Base-by-base conservation (phyloP, 2,797 vertebrate genomes). In the Cryptoblepharus egeriae region DNA sequence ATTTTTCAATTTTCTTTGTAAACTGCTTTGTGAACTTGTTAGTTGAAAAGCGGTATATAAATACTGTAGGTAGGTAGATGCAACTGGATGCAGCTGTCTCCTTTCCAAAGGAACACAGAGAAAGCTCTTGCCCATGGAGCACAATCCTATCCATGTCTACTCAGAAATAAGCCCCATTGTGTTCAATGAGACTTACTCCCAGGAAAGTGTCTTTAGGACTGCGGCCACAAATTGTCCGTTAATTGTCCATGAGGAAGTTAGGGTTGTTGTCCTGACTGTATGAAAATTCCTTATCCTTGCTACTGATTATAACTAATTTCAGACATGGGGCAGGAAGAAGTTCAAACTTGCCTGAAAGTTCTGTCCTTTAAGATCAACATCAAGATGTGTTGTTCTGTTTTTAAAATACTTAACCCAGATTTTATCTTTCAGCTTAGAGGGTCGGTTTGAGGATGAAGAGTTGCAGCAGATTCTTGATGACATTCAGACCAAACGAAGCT, bases 401-500 rank as follows among this genome's bases (percentile, higher is more conserved):
- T 58, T 18, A 69, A n/a, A 26, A 70, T 20, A 35, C 6, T 26
- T 77, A 83, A 16, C 26, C n/a, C 65, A 71, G 10, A 0, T 3
- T 30, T 88, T 71, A 22, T 32, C 45, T 85, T 89, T 49, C 91
- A 99, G 98, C 92, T 84, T 99, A 88, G 98, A 99, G 92, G 98
- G 98, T 1, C 96, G 98, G 0, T 99, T 99, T 92, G 98, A 99
- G 83, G 98, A 99, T 37, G 98, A 99, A 82, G 98, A 99, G 88
- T 94, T 99, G 28, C 98, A 99, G 86, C 98, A 99, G 95, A 99
- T 99, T 85, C 97, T 99, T 26, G 98, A 99, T 0, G 98, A 99
- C 87, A 99, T 99, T 93, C 98, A 99, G 95, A 99, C 98, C 64
- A 99, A 99, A 92, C 97, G 98, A 88, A 99, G 98, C 91, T 99